A percentile compares a stretch with the other conserved stretches of the same genome.
Conservation (phyloP, 2,113 vertebrate species). For the Chiloscyllium plagiosum region DNA sequence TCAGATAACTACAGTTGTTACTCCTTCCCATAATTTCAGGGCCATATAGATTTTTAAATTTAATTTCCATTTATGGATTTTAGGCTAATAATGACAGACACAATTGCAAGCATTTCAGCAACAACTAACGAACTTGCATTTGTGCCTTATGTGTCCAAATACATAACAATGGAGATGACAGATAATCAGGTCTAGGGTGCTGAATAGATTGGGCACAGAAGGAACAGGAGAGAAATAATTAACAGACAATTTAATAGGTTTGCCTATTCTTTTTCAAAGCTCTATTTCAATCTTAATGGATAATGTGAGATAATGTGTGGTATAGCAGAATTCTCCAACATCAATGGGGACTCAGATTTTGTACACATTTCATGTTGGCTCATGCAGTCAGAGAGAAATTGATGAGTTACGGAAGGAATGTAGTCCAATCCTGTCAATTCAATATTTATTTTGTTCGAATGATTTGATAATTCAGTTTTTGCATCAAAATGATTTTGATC, state of each 20-base stretch:
- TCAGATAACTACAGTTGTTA: background rate
- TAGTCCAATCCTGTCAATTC: background rate
- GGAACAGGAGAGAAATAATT: background rate
- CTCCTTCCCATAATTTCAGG: background rate
- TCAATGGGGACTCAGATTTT: background rate
- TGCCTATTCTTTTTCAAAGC: background rate
- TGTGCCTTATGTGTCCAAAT: background rate
- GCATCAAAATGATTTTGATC: background rate
- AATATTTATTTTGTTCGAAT: background rate
- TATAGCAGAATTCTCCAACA: background rate
- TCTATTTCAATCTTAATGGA: background rate
- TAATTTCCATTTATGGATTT: background rate
- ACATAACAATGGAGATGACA: background rate
- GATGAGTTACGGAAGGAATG: background rate
- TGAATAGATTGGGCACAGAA: background rate
- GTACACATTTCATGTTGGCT: background rate
- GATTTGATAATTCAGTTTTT: background rate
- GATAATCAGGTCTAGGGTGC: background rate
- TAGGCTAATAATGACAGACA: background rate
- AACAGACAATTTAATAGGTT: background rate
- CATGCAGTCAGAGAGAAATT: background rate
- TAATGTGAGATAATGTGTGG: background rate
- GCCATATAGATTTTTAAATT: background rate
- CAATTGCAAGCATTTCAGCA: background rate
- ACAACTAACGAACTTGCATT: background rate